Percentiles rank a stretch among this genome's conserved stretches.
Evolutionary conservation across 2,113 vertebrate genomes (phyloP).

Genomic region (Elachura formosa): DNA sequence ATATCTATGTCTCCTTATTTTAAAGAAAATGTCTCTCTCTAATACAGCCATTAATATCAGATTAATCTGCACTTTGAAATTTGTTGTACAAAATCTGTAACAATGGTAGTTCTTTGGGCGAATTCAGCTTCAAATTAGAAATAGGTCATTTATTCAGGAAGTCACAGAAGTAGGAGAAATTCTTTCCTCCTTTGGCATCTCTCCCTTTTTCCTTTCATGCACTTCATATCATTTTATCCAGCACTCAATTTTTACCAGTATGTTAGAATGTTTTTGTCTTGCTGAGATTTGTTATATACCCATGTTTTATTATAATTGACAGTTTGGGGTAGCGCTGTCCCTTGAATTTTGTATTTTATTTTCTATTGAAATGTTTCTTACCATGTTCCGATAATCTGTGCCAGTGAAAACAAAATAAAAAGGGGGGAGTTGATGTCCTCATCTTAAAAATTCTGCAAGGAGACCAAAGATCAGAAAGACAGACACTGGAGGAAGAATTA

Average conservation of each 20-base stretch:
- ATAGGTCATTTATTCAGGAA: background rate
- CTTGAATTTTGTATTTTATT: slow-evolving; percentile 22
- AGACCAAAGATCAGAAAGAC: background rate
- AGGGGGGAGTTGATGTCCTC: background rate
- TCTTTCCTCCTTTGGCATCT: background rate
- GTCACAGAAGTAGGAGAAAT: background rate
- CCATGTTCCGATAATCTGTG: slow-evolving; percentile 8
- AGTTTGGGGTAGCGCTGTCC: background rate
- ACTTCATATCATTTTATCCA: background rate
- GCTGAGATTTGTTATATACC: background rate
- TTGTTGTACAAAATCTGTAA: background rate
- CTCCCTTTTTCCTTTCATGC: background rate
- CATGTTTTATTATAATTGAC: slow-evolving; percentile 55
- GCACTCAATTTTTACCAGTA: background rate
- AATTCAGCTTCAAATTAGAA: background rate
- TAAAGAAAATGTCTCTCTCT: background rate
- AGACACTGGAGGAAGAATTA: background rate
- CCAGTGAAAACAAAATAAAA: background rate
- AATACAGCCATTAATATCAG: background rate
- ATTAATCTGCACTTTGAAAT: background rate
- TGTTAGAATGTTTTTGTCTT: background rate
- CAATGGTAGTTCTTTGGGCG: background rate
- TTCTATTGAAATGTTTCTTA: slow-evolving; percentile 23
- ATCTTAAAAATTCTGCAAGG: background rate
- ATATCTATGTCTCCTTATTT: background rate